phyloP scores from a whole-genome alignment of 2,888 invertebrate species.

The Odontothrips loti region DNA sequence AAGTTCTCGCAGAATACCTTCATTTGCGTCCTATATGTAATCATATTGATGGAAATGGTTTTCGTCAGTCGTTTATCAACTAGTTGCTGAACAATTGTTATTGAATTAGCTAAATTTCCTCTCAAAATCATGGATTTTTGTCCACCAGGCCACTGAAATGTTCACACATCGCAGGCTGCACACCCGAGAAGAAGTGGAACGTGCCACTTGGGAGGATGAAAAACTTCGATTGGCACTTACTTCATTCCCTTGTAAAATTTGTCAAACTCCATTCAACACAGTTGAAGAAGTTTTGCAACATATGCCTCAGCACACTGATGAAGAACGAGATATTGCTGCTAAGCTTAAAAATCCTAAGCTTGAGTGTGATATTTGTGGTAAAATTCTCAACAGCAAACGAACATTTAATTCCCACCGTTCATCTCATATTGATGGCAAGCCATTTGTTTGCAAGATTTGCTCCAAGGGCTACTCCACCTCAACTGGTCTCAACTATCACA shows the following conservation, averaged over 20 bases:
- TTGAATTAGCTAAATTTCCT: too few species aligned
- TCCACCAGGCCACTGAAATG: constrained; percentile 28
- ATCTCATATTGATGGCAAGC: constrained; percentile 21
- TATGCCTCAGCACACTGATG: constrained; percentile 21
- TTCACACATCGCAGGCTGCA: constrained; percentile 32
- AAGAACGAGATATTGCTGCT: constrained; percentile 11
- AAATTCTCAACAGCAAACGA: constrained; percentile 26
- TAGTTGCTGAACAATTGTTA: too few species aligned
- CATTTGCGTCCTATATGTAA: background rate
- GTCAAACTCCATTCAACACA: background rate
- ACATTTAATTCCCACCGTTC: constrained; percentile 10
- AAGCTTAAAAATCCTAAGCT: constrained; percentile 1
- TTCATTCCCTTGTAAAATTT: background rate
- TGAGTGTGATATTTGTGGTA: constrained; percentile 32
- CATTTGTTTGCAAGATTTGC: constrained; percentile 29
- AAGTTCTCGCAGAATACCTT: constrained; percentile 28
- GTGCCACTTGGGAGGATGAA: constrained; percentile 18
- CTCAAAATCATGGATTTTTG: background rate
- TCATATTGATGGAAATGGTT: too few species aligned
- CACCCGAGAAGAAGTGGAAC: constrained; percentile 31
- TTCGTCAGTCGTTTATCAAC: too few species aligned
- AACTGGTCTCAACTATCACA: constrained; percentile 20
- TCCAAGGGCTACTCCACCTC: constrained; percentile 8
- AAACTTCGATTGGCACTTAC: background rate
- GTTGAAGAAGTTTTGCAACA: constrained; percentile 11